phyloP scores from a whole-genome alignment of 2,797 vertebrate species.

The Amphiprion clarkii region DNA sequence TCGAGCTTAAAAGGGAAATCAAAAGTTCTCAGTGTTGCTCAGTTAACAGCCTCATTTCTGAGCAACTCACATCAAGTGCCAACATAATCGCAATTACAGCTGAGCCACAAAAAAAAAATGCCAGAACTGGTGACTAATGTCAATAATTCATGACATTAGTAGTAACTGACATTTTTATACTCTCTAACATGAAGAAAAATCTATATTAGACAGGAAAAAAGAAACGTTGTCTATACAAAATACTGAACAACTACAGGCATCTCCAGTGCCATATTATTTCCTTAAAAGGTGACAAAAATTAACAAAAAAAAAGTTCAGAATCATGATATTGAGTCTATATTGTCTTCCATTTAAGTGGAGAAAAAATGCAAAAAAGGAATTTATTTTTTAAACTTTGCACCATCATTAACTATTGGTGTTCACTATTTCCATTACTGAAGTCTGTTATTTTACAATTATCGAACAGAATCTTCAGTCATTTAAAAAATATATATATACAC shows the following conservation, averaged over 20 bases:
- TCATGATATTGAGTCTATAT: background rate
- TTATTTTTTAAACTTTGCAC: background rate
- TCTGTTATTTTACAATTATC: background rate
- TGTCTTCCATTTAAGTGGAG: background rate
- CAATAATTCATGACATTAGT: constrained; percentile 27
- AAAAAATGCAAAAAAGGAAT: background rate
- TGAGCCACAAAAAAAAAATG: background rate
- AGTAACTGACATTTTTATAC: constrained; percentile 12
- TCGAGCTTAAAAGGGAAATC: constrained; percentile 52
- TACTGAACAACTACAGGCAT: constrained; percentile 3
- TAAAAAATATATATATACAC: background rate
- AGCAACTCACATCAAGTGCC: constrained; percentile 19
- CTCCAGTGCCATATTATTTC: background rate
- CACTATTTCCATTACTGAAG: background rate
- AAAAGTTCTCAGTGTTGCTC: constrained; percentile 51
- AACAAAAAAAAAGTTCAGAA: background rate
- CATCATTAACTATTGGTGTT: background rate
- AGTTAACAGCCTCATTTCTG: constrained; percentile 42
- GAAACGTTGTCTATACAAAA: background rate
- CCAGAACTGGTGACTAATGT: constrained; percentile 6
- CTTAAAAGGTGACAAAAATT: background rate
- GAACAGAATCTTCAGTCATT: background rate
- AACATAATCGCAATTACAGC: constrained; percentile 12
- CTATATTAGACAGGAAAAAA: constrained; percentile 9
- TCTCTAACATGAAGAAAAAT: constrained; percentile 1